Evolutionary conservation across 2,888 invertebrate species (phyloP).

Genomic region (Drosophila villosipedis): DNA sequence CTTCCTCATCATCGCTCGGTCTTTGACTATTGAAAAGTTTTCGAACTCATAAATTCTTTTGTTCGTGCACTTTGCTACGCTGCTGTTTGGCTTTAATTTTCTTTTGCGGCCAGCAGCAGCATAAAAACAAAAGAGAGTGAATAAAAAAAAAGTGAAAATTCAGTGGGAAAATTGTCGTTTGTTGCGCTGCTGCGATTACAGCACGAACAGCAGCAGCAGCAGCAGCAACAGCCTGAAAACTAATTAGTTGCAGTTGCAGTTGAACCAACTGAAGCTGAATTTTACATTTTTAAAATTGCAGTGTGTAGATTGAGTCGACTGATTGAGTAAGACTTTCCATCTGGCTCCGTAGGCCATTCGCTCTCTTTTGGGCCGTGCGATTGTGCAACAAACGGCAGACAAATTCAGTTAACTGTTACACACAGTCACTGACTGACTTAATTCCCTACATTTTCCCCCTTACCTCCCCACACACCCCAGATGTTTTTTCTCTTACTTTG

Average conservation of each 20-base stretch:
- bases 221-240: conserved; percentile 58
- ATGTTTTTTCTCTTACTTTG: conserved; percentile 1
- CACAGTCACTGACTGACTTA: conserved; percentile 77
- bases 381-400: conserved; percentile 70
- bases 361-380: conserved; percentile 41
- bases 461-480: neutral
- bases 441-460: conserved; percentile 72
- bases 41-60: conserved; percentile 75
- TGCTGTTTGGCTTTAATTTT: conserved; percentile 59
- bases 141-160: conserved; percentile 71
- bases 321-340: conserved; percentile 68
- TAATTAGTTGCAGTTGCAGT: conserved; percentile 77
- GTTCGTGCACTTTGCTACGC: conserved; percentile 39
- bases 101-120: conserved; percentile 46
- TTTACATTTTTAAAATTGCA: conserved; percentile 47
- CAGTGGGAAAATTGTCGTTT: conserved; percentile 78
- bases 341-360: conserved; percentile 21
- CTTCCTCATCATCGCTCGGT: neutral
- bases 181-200: conserved; percentile 60
- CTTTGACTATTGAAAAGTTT: conserved; percentile 62
- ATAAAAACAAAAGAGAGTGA: conserved; percentile 32
- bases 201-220: conserved; percentile 37
- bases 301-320: conserved; percentile 35
- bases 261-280: conserved; percentile 63
- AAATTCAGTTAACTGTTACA: conserved; percentile 80